phyloP scores from a whole-genome alignment of 2,888 invertebrate genomes.

The Phragmatobia fuliginosa region DNA sequence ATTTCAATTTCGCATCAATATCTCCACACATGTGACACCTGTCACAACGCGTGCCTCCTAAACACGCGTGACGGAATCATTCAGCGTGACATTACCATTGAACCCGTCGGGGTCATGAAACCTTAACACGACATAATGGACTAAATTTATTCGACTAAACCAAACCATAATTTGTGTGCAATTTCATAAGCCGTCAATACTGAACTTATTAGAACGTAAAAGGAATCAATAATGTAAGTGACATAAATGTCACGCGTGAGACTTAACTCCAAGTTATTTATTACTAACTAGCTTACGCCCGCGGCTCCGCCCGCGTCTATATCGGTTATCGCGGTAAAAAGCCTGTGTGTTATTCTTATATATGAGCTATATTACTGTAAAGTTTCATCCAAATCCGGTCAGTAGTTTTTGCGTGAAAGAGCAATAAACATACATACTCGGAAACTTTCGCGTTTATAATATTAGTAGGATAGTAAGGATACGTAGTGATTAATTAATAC shows the following conservation, averaged over 20 bases:
- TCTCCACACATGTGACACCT: neutral
- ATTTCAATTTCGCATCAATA: neutral
- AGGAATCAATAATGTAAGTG: neutral
- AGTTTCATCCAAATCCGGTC: too few relatives aligned
- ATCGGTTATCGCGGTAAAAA: too few relatives aligned
- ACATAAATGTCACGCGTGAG: neutral
- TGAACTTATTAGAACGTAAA: neutral
- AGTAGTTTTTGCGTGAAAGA: too few relatives aligned
- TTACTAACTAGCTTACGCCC: too few relatives aligned
- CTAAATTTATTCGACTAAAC: constrained; percentile 1
- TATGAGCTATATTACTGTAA: too few relatives aligned
- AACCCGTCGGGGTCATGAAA: constrained; percentile 12
- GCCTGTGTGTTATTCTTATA: too few relatives aligned
- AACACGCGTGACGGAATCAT: neutral
- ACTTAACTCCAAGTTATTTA: neutral
- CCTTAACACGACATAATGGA: neutral
- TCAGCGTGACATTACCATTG: constrained; percentile 4
- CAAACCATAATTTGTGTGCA: constrained; percentile 1
- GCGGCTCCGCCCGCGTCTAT: too few relatives aligned
- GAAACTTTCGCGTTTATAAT: too few relatives aligned
- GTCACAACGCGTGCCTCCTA: neutral
- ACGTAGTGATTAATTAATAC: too few relatives aligned
- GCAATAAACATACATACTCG: too few relatives aligned
- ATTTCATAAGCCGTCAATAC: neutral
- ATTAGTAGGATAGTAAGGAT: too few relatives aligned